A percentile compares a stretch with the other conserved stretches of the same genome.
Evolutionary conservation across 2,888 invertebrate species (phyloP).

Genomic region (Anoncus sp.): DNA sequence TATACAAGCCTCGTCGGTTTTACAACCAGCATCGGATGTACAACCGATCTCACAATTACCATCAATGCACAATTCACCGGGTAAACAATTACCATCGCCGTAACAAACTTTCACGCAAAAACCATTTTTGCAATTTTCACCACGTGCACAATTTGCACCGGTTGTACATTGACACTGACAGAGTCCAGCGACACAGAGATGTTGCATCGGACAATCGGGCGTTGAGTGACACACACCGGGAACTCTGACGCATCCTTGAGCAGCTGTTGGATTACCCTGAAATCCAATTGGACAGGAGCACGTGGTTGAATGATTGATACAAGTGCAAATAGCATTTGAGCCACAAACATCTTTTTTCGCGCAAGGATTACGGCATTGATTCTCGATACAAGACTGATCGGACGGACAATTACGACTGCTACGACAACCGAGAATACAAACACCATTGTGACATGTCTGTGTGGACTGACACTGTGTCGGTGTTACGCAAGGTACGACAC

Average conservation of each 20-base stretch:
- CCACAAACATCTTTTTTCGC: conserved; percentile 90
- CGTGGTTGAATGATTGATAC: conserved; percentile 89
- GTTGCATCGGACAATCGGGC: conserved; percentile 90
- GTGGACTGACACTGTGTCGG: conserved; percentile 92
- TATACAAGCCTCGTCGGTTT: conserved; percentile 90
- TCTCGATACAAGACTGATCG: conserved; percentile 92
- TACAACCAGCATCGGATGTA: conserved; percentile 91
- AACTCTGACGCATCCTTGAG: conserved; percentile 94
- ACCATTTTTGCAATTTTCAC: conserved; percentile 92
- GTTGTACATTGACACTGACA: conserved; percentile 92
- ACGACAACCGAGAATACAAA: conserved; percentile 93
- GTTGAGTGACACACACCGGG: conserved; percentile 88
- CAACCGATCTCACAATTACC: conserved; percentile 94
- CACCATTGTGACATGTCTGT: conserved; percentile 92
- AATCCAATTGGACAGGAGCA: conserved; percentile 94
- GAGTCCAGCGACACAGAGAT: conserved; percentile 90
- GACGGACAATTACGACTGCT: conserved; percentile 91
- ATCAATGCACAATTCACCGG: conserved; percentile 94
- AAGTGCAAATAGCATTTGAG: conserved; percentile 92
- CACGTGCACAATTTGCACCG: conserved; percentile 90
- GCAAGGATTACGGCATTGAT: conserved; percentile 94
- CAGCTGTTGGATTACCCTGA: conserved; percentile 93
- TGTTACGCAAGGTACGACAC: conserved; percentile 91
- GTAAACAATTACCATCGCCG: conserved; percentile 94
- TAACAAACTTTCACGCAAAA: conserved; percentile 94